Evolutionary conservation across 2,113 vertebrate genomes (phyloP).

Genomic region (Phocoena phocoena): DNA sequence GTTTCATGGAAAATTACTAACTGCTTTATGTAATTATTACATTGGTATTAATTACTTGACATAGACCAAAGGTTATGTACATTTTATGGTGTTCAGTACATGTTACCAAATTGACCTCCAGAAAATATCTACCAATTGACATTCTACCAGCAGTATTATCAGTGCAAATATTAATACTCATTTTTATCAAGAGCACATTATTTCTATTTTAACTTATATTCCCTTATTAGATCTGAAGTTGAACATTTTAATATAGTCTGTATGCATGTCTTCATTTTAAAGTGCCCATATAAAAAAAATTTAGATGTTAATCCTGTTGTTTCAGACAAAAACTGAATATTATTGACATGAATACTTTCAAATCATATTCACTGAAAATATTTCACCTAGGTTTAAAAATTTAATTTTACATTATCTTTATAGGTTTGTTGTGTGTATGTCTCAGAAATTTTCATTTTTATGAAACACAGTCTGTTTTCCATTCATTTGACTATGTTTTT

Average conservation of each 20-base stretch:
- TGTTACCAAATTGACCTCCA: background rate
- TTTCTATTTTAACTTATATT: background rate
- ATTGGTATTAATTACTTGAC: background rate
- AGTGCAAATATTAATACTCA: background rate
- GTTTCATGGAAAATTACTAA: background rate
- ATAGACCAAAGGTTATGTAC: background rate
- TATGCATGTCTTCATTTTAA: background rate
- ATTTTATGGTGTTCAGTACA: background rate
- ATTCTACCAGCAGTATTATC: background rate
- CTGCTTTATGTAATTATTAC: background rate
- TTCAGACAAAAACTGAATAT: background rate
- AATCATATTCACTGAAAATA: background rate
- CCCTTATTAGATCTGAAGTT: background rate
- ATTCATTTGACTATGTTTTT: background rate
- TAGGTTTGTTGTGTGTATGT: background rate
- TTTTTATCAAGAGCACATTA: background rate
- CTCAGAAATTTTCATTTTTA: background rate
- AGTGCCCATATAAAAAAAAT: background rate
- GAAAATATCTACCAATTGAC: background rate
- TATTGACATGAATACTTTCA: background rate
- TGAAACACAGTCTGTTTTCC: background rate
- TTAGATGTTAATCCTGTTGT: background rate
- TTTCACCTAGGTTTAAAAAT: background rate
- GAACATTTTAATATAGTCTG: background rate
- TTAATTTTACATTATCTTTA: background rate